Conservation (phyloP, 2,797 vertebrate genomes). For the Alosa sapidissima region DNA sequence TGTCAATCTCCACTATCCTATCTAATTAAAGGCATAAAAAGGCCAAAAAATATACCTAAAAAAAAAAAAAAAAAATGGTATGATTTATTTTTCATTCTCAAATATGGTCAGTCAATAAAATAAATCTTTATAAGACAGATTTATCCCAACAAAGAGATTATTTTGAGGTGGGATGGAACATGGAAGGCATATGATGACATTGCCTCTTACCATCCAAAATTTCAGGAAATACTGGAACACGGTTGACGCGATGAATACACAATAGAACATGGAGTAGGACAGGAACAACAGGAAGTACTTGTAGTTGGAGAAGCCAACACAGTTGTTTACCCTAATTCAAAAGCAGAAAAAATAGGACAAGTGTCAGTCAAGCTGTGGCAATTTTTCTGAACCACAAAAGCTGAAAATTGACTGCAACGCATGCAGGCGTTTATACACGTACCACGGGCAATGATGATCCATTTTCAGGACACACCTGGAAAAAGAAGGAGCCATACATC, state of each 20-base stretch:
- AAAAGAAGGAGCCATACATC: conserved; percentile 27
- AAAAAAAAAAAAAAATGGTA: too few relatives aligned
- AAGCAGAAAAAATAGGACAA: neutral
- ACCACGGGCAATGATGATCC: conserved; percentile 99
- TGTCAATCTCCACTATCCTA: too few relatives aligned
- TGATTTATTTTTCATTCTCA: too few relatives aligned
- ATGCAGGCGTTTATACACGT: conserved; percentile 48
- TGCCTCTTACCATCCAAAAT: conserved; percentile 92
- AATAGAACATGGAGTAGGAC: conserved; percentile 93
- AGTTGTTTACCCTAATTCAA: conserved; percentile 93
- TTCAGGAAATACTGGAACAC: conserved; percentile 96
- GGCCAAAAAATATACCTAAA: too few relatives aligned
- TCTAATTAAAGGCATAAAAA: too few relatives aligned
- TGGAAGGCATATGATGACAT: neutral
- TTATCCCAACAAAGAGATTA: neutral
- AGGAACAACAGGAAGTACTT: conserved; percentile 98
- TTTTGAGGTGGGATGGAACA: neutral
- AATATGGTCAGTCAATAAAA: neutral
- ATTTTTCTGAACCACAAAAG: neutral
- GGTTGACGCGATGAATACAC: conserved; percentile 88
- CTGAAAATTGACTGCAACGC: neutral
- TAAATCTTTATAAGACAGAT: too few relatives aligned
- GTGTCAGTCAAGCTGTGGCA: neutral
- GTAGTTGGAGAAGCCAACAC: conserved; percentile 98
- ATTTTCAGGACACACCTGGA: conserved; percentile 95